phyloP scores from a whole-genome alignment of 2,888 invertebrate genomes.

The Dasysyrphus albostriatus region DNA sequence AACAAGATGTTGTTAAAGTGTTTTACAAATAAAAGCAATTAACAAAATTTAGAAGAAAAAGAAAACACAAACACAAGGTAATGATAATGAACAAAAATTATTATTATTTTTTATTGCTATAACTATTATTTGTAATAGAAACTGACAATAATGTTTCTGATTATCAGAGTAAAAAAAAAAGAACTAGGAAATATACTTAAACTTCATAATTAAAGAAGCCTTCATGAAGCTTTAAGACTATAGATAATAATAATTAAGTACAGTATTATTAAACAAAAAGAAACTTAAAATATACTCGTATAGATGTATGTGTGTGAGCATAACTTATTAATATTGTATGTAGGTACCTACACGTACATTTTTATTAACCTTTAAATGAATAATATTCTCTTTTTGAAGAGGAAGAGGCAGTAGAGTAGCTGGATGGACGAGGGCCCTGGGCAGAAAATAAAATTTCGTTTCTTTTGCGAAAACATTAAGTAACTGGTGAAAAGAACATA shows the following conservation, averaged over 20 bases:
- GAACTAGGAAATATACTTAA: background rate
- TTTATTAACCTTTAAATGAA: background rate
- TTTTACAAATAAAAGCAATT: constrained; percentile 15
- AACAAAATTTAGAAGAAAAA: background rate
- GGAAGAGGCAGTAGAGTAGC: too few species aligned
- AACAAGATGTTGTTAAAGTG: constrained; percentile 18
- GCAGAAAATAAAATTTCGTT: too few species aligned
- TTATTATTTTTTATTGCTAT: background rate
- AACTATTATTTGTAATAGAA: constrained; percentile 7
- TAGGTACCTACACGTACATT: background rate
- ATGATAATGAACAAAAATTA: background rate
- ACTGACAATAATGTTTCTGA: constrained; percentile 11
- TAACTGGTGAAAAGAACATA: too few species aligned
- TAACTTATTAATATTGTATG: too few species aligned
- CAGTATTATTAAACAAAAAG: background rate
- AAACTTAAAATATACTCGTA: background rate
- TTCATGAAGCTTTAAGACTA: background rate
- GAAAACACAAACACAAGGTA: background rate
- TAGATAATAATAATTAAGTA: background rate
- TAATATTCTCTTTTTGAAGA: background rate
- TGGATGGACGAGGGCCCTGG: too few species aligned
- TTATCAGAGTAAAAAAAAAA: background rate
- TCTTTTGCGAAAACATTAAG: too few species aligned
- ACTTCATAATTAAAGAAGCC: constrained; percentile 11
- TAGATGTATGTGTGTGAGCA: background rate